Base-by-base conservation (phyloP, 2,113 vertebrate genomes). In the Festucalex cinctus region DNA sequence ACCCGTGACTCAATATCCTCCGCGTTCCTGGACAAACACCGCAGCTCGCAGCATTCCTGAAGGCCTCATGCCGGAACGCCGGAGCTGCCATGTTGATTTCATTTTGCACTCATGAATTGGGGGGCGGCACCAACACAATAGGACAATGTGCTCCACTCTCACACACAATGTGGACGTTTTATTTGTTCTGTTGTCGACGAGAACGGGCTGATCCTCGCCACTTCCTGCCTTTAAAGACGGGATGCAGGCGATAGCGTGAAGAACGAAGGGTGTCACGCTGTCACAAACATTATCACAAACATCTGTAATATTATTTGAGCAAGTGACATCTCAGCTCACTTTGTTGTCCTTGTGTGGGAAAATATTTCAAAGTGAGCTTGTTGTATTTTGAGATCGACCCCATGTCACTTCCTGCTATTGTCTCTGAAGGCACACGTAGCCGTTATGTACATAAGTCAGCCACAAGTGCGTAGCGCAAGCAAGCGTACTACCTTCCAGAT, bases 351-450 rank as follows among this genome's bases (percentile, higher is more conserved):
- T 65, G 17, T 44, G 16, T 12, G 44, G 28, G 14, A n/a, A 65
- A 65, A 49, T 14, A 13, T 8, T 24, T 62, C 12, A 62, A 62
- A 60, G 58, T 19, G 35, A 10, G 32, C 32, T 19, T 22, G 35
- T 3, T 36, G 39, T 62, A 39, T 62, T 62, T 22, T 62, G 13
- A 43, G n/a, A 43, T 43, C 13, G 39, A 62, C n/a, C 22, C 60
- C 60, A 26, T 24, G 39, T 43, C 36, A 39, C 60, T 62, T 62
- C 60, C 60, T 62, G 39, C 39, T 41, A 62, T 62, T 62, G 60
- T 62, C 60, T 62, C 43, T 24, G 60, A 62, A 43, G 60, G 17
- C 37, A 12, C 51, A 54, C 48, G 9, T 2, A 1, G 19, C 20
- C 46, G 16, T 46, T 8, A 49, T 20, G 3, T 8, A 49, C 48